Evolutionary conservation across 2,888 invertebrate species (phyloP), one percentile per base, ranked within the genome.

Genomic region (Mythimna albipuncta): DNA sequence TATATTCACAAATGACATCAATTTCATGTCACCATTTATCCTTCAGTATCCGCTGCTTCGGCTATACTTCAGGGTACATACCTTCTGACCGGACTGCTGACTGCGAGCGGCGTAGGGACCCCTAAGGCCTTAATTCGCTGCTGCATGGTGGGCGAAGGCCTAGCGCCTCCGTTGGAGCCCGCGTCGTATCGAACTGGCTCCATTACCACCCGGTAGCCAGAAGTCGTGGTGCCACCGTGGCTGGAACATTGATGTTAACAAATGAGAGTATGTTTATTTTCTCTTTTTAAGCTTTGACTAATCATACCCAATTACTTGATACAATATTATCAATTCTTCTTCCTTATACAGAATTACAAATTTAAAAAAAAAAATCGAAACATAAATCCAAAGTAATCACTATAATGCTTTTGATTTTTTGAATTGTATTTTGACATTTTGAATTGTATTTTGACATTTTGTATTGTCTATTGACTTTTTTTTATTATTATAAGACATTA

Each of bases 41-140:
- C 81, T 83, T 85, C 88, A 88, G 82, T 85, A 59, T 81, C 87
- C 88, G 81, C 83, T 61, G 44, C 69, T 57, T 47, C 57, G 41
- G 38, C 26, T 77, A 19, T 38, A 57, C 19, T 58, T 64, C 44
- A 73, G 44, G 61, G 64, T 64, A 88, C 90, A 76, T 97, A 98
- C 98, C 98, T 98, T 96, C 98, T 97, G 87, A 98, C 98, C 76
- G 98, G 98, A 96, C 98, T 98, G 96, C 97, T 98, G 97, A 98
- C 97, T 11, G 98, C 98, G 71, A 99, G 97, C 55, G 99, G 98
- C 81, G 99, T 99, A 75, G 99, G 98, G 85, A 99, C 98, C 67
- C 99, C 99, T 74, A 99, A 97, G 76, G 98, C 98, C 94, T 98
- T 98, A 90, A 99, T 98, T 90, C 99, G 97, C 94, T 98, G 98